Evolutionary conservation across 2,888 invertebrate genomes (phyloP).

Genomic region (Amphipyra berbera): DNA sequence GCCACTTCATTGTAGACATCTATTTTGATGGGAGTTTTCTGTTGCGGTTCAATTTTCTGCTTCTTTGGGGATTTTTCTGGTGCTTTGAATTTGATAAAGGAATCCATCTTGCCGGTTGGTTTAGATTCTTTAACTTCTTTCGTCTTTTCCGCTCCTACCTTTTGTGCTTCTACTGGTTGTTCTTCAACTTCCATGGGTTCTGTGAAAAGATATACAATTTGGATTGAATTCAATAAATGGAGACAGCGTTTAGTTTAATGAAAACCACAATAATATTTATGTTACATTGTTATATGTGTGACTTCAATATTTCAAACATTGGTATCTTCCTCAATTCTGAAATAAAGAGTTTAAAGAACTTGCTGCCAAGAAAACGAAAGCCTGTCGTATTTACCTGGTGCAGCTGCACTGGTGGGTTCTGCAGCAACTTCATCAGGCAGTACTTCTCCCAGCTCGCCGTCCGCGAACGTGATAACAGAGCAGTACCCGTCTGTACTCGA

Average conservation of each 20-base stretch:
- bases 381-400: conserved; percentile 29
- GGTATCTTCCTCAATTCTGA: too few species aligned
- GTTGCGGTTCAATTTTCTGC: conserved; percentile 64
- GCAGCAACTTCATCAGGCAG: conserved; percentile 62
- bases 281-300: too few species aligned
- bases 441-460: conserved; percentile 75
- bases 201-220: conserved; percentile 50
- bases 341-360: too few species aligned
- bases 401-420: conserved; percentile 15
- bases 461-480: conserved; percentile 78
- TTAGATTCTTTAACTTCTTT: conserved; percentile 59
- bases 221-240: too few species aligned
- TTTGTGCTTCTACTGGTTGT: conserved; percentile 49
- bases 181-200: conserved; percentile 73
- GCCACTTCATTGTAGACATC: conserved; percentile 83
- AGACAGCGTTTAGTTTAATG: too few species aligned
- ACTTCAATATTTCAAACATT: too few species aligned
- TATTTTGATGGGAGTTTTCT: conserved; percentile 81
- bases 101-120: conserved; percentile 71
- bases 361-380: too few species aligned
- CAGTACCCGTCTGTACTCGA: conserved; percentile 86
- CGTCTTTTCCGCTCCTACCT: conserved; percentile 51
- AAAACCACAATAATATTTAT: too few species aligned
- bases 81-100: conserved; percentile 82
- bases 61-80: conserved; percentile 78